Conservation (phyloP, 2,113 vertebrate genomes). For the Herpetotheres cachinnans region DNA sequence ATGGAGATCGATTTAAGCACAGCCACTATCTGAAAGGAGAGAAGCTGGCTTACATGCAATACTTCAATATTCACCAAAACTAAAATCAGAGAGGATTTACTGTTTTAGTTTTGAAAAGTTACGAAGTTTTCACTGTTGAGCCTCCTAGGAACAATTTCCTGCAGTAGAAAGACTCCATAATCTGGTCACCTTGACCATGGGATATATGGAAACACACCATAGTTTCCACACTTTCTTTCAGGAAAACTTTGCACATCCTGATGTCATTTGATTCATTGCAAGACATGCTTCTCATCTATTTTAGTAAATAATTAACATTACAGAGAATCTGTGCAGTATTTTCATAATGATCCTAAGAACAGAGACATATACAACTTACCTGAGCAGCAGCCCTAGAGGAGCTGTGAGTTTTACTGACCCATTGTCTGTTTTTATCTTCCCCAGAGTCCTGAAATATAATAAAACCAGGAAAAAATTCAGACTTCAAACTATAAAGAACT, state of each 20-base stretch:
- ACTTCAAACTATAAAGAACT: neutral
- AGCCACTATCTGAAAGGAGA: neutral
- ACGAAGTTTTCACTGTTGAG: neutral
- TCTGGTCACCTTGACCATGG: neutral
- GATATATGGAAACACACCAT: rapidly evolving
- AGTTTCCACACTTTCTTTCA: neutral
- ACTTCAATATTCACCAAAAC: neutral
- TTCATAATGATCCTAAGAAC: neutral
- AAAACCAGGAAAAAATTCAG: neutral
- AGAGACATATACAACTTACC: neutral
- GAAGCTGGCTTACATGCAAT: neutral
- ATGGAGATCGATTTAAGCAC: neutral
- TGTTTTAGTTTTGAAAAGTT: neutral
- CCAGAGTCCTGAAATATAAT: neutral
- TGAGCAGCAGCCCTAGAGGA: neutral
- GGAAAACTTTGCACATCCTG: neutral
- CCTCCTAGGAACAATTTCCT: neutral
- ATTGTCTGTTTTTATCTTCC: neutral
- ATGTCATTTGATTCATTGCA: neutral
- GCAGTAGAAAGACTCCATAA: neutral
- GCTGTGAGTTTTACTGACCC: neutral
- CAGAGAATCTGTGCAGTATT: neutral
- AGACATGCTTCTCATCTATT: neutral
- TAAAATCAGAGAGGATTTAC: neutral
- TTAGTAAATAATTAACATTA: neutral